Evolutionary conservation across 2,888 invertebrate genomes (phyloP).

Genomic region (Drosophila mimica): DNA sequence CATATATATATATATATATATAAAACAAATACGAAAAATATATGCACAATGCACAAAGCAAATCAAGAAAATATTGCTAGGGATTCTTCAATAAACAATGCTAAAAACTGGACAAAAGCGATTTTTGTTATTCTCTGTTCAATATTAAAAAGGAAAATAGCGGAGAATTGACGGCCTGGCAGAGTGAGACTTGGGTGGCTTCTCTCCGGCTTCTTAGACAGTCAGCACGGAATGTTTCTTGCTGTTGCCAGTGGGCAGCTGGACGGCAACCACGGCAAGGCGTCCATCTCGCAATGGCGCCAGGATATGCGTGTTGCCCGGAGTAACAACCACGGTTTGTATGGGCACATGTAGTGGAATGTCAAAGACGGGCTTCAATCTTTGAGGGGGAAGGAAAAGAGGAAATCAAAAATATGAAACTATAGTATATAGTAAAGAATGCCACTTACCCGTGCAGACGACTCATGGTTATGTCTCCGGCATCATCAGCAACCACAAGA

Average conservation of each 20-base stretch:
- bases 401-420: background rate
- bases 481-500: conserved; percentile 86
- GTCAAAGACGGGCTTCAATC: conserved; percentile 86
- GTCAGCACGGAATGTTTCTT: conserved; percentile 85
- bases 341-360: conserved; percentile 86
- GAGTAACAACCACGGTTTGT: conserved; percentile 86
- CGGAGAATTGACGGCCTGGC: conserved; percentile 2
- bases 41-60: conserved; percentile 6
- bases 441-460: conserved; percentile 85
- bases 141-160: conserved; percentile 7
- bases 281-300: conserved; percentile 87
- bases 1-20: conserved; percentile 16
- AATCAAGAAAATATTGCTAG: conserved; percentile 17
- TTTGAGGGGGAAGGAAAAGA: conserved; percentile 51
- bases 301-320: conserved; percentile 87
- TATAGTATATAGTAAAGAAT: background rate
- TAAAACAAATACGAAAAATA: conserved; percentile 22
- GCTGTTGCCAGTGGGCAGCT: conserved; percentile 79
- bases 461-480: conserved; percentile 86
- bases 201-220: conserved; percentile 66
- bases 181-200: conserved; percentile 5
- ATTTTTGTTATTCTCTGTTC: background rate
- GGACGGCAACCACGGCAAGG: conserved; percentile 85
- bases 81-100: conserved; percentile 14
- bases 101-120: conserved; percentile 8